Evolutionary conservation across 2,113 vertebrate species (phyloP).

Genomic region (Speoplatyrhinus poulsoni): DNA sequence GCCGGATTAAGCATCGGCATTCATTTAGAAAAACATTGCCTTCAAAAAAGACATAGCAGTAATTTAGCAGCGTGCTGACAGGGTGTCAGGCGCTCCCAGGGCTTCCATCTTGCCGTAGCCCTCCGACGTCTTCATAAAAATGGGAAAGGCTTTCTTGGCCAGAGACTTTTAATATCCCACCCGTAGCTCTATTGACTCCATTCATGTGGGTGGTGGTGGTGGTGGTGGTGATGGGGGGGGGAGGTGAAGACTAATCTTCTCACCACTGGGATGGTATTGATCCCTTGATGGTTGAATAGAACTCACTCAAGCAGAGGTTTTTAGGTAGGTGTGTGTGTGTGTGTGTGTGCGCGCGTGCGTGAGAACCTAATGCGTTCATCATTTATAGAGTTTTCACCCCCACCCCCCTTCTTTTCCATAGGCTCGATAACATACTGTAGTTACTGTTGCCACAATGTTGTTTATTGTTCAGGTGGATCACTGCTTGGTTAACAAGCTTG

Average conservation of each 20-base stretch:
- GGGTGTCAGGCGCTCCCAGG: neutral
- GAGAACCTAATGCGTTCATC: neutral
- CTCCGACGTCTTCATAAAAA: neutral
- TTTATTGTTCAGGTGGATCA: neutral
- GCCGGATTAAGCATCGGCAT: neutral
- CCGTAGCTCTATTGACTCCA: slow-evolving; percentile 23
- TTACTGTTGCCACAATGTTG: neutral
- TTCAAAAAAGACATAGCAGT: neutral
- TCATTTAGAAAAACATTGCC: no score
- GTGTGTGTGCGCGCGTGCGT: neutral
- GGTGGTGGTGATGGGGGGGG: no score
- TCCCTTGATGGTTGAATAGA: slow-evolving; percentile 57
- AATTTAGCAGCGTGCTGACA: no score
- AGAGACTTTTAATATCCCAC: slow-evolving; percentile 17
- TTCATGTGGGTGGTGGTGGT: neutral
- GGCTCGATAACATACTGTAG: neutral
- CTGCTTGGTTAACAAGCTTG: neutral
- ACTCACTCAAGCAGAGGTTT: slow-evolving; percentile 41
- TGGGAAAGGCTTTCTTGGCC: neutral
- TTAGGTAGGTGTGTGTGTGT: neutral
- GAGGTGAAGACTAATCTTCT: slow-evolving; percentile 3
- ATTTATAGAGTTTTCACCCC: no score
- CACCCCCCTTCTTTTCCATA: neutral
- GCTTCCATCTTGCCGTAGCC: neutral
- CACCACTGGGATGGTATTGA: slow-evolving; percentile 29